Conservation (phyloP, 2,797 vertebrate genomes). For the Coracias cyanogaster region DNA sequence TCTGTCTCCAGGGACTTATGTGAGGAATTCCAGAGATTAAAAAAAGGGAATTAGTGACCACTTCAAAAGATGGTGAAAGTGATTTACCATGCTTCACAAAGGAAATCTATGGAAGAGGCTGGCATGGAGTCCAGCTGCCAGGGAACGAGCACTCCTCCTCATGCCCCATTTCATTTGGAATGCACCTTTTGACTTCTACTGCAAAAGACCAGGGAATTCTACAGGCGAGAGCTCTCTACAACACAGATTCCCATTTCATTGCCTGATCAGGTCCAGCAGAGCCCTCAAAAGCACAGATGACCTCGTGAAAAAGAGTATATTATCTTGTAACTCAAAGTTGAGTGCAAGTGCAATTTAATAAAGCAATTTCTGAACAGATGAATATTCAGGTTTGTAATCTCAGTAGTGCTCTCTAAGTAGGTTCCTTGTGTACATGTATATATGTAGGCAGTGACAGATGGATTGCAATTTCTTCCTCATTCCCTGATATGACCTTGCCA, state of each 20-base stretch:
- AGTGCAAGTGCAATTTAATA: not conserved
- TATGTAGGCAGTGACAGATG: not conserved
- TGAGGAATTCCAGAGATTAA: not conserved
- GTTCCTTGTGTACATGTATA: not conserved
- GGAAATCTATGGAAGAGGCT: not conserved
- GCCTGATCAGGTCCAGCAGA: not conserved
- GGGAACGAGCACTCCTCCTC: not conserved
- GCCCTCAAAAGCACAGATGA: not conserved
- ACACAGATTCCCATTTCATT: not conserved
- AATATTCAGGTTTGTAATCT: not conserved
- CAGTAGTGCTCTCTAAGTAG: not conserved
- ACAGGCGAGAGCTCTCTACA: not conserved
- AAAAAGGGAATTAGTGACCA: not conserved
- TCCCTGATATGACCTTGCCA: not conserved
- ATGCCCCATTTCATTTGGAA: not conserved
- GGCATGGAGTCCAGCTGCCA: not conserved
- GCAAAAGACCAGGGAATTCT: not conserved
- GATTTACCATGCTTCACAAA: not conserved
- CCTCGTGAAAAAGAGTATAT: not conserved
- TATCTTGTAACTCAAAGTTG: not conserved
- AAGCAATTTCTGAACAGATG: not conserved
- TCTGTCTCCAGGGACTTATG: not conserved
- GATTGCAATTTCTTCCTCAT: not conserved
- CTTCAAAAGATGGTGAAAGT: not conserved
- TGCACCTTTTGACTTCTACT: not conserved